These are phyloP conservation scores for Nomada flava DNA, from an alignment of 2,888 invertebrate genomes.

Conservation along the genomic window DNA sequence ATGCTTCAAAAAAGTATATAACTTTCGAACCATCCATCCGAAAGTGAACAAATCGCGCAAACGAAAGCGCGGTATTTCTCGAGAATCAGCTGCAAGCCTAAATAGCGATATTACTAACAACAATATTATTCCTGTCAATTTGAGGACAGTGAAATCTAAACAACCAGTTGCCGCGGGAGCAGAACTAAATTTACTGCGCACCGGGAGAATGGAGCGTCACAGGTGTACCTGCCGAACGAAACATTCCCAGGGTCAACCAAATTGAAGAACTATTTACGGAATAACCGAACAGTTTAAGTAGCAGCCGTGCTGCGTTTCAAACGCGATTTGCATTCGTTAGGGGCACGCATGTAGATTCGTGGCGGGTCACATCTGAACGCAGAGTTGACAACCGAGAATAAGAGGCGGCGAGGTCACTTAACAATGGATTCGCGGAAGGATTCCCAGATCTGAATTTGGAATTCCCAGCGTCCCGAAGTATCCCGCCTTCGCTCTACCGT, in stretches of 20 bases:
- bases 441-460: conserved; percentile 70
- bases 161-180: conserved; percentile 21
- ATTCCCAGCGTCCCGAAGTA: conserved; percentile 73
- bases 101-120: conserved; percentile 12
- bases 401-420: conserved; percentile 55
- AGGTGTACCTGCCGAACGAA: conserved; percentile 20
- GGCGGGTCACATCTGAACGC: conserved; percentile 28
- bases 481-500: conserved; percentile 76
- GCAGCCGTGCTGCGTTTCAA: conserved; percentile 29
- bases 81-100: not conserved
- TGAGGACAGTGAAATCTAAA: conserved; percentile 21
- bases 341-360: conserved; percentile 16
- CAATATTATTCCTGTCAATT: conserved; percentile 9
- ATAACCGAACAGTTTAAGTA: conserved; percentile 51
- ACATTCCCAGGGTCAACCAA: conserved; percentile 28
- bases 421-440: conserved; percentile 66
- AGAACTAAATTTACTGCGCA: conserved; percentile 5
- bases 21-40: too few species aligned
- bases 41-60: too few species aligned
- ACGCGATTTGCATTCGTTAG: conserved; percentile 61
- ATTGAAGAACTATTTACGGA: conserved; percentile 51
- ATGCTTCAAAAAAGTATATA: too few species aligned
- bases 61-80: not conserved
- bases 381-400: conserved; percentile 45
- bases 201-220: not conserved